Evolutionary conservation across 2,797 vertebrate species (phyloP).

Genomic region (Myripristis jacobus): DNA sequence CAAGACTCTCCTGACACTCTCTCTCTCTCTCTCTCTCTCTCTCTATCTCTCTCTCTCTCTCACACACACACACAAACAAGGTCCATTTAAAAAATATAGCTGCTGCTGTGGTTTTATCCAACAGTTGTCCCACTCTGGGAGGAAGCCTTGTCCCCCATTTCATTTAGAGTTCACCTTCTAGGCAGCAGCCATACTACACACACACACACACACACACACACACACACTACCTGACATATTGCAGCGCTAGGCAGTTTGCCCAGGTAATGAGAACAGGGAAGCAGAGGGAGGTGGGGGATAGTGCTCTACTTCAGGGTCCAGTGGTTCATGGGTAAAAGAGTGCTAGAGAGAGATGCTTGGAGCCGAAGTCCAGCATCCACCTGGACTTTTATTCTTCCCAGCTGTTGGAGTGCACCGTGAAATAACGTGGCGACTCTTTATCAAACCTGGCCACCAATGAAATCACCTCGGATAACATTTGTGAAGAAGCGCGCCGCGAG

Average conservation of each 20-base stretch:
- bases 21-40: not conserved
- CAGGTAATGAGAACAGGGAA: slow-evolving; percentile 62
- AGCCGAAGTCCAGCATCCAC: slow-evolving; percentile 22
- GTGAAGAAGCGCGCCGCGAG: not conserved
- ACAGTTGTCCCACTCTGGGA: slow-evolving; percentile 42
- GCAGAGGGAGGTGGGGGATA: slow-evolving; percentile 3
- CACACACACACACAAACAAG: slow-evolving; percentile 9
- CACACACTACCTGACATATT: slow-evolving; percentile 58
- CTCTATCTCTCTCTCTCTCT: not conserved
- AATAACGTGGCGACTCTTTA: slow-evolving; percentile 35
- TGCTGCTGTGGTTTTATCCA: slow-evolving; percentile 39
- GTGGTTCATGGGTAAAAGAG: slow-evolving; percentile 54
- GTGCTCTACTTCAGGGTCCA: slow-evolving; percentile 32
- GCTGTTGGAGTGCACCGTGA: slow-evolving; percentile 49
- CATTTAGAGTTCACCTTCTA: slow-evolving; percentile 68
- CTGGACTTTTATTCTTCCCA: slow-evolving; percentile 35
- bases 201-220: slow-evolving; percentile 6
- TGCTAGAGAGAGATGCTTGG: slow-evolving; percentile 36
- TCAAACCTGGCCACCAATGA: slow-evolving; percentile 19
- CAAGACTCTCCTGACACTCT: slow-evolving; percentile 22
- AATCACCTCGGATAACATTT: slow-evolving; percentile 24
- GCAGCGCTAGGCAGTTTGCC: slow-evolving; percentile 63
- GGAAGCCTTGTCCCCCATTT: slow-evolving; percentile 59
- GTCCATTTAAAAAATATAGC: not conserved
- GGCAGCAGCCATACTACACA: slow-evolving; percentile 17